Evolutionary conservation across 2,113 vertebrate genomes (phyloP), one percentile per base, ranked within the genome.

Genomic region (Shinisaurus crocodilurus): DNA sequence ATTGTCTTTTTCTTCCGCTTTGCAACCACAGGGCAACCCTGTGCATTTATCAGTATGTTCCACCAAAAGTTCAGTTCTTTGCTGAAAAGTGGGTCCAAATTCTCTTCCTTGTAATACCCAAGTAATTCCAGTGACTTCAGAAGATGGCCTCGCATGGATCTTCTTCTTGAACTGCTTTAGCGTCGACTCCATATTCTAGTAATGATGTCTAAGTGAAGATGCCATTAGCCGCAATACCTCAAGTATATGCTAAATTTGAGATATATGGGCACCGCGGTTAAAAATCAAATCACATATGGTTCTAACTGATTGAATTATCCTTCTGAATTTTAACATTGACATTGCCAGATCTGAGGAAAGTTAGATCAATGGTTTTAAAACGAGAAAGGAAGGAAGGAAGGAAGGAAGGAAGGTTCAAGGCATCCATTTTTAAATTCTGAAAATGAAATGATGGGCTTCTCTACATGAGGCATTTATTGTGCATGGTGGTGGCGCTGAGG

Each of bases 281-380:
- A 95, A 96, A 95, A 92, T 94, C 91, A 92, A 95, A 94, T 77
- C 93, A 85, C 92, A 95, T 90, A 92, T 91, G 93, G 77, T 83
- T 95, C 86, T 95, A 92, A 96, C 88, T 92, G 93, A 93, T 94
- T 43, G 93, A 95, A 91, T 96, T 91, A 95, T 91, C 88, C 87
- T 93, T 91, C 92, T 89, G 95, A 94, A 96, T 97, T 97, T 97
- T 96, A 93, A 95, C 95, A 82, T 86, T 93, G 90, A 90, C 91
- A 93, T 82, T 91, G 82, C 82, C 67, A 93, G 88, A 93, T 87
- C 86, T 88, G 82, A 94, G 76, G 80, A 89, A 94, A 94, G 88
- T 94, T 86, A 91, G 89, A 37, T 79, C 37, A n/a, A 80, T 0
- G 0, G 74, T 54, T 54, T 91, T 57, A 67, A 81, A 37, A 40